phyloP scores from a whole-genome alignment of 2,113 vertebrate species.

The Pimephales promelas region DNA sequence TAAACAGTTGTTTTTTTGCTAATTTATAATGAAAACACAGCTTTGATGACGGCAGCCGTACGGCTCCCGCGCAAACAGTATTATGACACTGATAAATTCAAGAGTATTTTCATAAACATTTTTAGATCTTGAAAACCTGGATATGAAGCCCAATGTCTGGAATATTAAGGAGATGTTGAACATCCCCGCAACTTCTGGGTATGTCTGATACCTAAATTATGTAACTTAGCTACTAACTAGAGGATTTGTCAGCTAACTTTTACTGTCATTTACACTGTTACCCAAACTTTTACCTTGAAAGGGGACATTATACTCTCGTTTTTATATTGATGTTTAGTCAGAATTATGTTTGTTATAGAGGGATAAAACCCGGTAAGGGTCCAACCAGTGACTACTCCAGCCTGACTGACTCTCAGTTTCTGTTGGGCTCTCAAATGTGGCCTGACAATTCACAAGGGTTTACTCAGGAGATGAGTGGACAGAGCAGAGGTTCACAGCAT shows the following conservation, averaged over 20 bases:
- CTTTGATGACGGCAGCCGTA: neutral
- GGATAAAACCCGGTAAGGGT: conserved; percentile 68
- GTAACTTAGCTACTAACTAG: neutral
- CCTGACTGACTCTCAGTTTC: conserved; percentile 87
- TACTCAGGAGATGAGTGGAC: conserved; percentile 76
- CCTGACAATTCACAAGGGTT: conserved; percentile 78
- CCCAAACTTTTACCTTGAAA: neutral
- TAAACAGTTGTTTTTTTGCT: neutral
- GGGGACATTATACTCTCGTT: neutral
- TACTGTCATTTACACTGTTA: neutral
- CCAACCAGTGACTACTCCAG: conserved; percentile 77
- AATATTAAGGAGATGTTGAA: conserved; percentile 89
- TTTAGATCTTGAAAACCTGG: neutral
- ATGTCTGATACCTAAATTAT: conserved; percentile 43
- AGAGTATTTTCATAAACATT: neutral
- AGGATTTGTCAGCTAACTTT: neutral
- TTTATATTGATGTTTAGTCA: conserved; percentile 1
- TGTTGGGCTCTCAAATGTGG: conserved; percentile 89
- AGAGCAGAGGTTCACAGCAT: conserved; percentile 77
- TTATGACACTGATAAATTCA: neutral
- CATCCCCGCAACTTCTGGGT: conserved; percentile 78
- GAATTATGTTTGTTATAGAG: conserved; percentile 56
- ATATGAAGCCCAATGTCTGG: conserved; percentile 86
- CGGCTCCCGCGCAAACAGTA: neutral
- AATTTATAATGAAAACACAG: neutral